phyloP scores from a whole-genome alignment of 2,113 vertebrate species.

The Neodon shergylaensis region DNA sequence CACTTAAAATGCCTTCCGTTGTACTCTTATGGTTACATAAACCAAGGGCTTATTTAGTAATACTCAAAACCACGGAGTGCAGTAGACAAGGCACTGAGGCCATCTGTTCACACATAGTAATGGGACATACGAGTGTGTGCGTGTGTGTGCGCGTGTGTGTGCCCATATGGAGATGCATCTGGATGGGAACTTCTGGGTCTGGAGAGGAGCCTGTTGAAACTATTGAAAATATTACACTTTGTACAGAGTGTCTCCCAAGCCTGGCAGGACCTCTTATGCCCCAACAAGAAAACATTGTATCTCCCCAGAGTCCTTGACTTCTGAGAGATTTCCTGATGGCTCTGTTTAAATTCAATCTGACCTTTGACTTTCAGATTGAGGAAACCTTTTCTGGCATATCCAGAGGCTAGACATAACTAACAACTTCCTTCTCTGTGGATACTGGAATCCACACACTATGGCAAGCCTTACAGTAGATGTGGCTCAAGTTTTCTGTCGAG shows the following conservation, averaged over 20 bases:
- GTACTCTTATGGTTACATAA: not conserved
- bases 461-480: not conserved
- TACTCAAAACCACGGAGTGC: not conserved
- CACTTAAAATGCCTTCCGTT: constrained; percentile 40
- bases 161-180: not conserved
- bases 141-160: not conserved
- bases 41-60: not conserved
- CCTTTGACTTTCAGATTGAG: not conserved
- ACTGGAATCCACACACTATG: not conserved
- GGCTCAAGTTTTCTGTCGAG: not conserved
- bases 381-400: not conserved
- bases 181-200: not conserved
- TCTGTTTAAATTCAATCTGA: not conserved
- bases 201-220: not conserved
- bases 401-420: not conserved
- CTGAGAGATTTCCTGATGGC: not conserved
- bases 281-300: not conserved
- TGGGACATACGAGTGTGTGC: not conserved
- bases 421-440: not conserved
- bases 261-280: too few relatives aligned
- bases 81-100: not conserved
- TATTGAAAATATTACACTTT: not conserved
- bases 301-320: not conserved
- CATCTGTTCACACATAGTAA: not conserved
- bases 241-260: not conserved